These are phyloP conservation scores for Apotomis capreana DNA, from an alignment of 2,888 invertebrate species.

Conservation along the genomic window DNA sequence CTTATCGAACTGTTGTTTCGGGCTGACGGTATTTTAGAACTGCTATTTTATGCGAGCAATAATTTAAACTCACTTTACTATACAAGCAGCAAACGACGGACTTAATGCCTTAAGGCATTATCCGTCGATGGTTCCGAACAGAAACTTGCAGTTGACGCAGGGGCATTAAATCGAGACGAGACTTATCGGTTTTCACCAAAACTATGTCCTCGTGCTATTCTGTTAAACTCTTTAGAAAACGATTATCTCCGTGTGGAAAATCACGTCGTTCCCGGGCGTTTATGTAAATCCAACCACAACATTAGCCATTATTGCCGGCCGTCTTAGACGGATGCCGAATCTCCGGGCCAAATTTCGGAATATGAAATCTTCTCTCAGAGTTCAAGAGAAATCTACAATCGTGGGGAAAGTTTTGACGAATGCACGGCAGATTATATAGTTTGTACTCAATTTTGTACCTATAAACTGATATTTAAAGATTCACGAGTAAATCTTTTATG, in stretches of 20 bases:
- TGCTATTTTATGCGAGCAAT: too few species aligned
- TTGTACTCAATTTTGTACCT: too few species aligned
- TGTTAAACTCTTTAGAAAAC: constrained; percentile 21
- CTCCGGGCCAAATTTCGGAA: not conserved
- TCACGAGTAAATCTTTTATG: too few species aligned
- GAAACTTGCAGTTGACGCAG: not conserved
- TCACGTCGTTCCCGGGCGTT: constrained; percentile 21
- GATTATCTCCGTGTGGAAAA: constrained; percentile 15
- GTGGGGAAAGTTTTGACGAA: too few species aligned
- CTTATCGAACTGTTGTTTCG: too few species aligned
- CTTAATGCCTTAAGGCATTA: not conserved
- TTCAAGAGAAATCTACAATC: too few species aligned
- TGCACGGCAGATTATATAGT: too few species aligned
- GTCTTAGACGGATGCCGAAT: not conserved
- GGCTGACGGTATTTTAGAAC: too few species aligned
- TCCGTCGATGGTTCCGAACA: not conserved
- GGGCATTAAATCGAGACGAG: not conserved
- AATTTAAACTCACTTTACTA: too few species aligned
- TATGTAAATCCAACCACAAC: constrained; percentile 33
- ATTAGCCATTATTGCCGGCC: constrained; percentile 23
- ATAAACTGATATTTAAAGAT: too few species aligned
- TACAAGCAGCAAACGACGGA: not conserved
- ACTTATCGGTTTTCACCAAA: not conserved
- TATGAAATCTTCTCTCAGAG: not conserved
- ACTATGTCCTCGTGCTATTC: constrained; percentile 1